Percentiles rank a stretch among this genome's conserved stretches.
Conservation (phyloP, 1,140 invertebrate genomes). For the Coptotermes formosanus region DNA sequence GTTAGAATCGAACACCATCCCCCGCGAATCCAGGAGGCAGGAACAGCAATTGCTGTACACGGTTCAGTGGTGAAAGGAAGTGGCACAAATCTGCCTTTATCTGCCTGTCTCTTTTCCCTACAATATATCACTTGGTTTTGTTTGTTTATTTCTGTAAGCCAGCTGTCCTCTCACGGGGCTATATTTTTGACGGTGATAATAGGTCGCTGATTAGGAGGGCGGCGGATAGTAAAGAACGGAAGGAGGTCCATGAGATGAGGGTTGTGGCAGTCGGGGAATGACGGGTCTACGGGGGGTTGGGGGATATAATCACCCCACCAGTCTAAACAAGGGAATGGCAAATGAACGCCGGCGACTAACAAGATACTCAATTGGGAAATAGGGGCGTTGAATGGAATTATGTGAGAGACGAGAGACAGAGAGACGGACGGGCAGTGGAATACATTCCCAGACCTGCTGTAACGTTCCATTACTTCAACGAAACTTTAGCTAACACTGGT, state of each 20-base stretch:
- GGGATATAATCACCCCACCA: neutral
- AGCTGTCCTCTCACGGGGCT: neutral
- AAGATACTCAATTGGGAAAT: conserved; percentile 1
- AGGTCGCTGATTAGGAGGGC: conserved; percentile 2
- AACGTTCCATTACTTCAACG: neutral
- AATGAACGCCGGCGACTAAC: neutral
- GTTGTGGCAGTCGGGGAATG: neutral
- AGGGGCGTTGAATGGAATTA: neutral
- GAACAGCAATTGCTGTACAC: too few relatives aligned
- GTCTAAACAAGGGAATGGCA: conserved; percentile 14
- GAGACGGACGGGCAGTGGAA: neutral
- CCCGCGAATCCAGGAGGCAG: too few relatives aligned
- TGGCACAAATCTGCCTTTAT: neutral
- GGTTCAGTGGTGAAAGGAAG: neutral
- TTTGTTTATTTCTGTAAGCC: conserved; percentile 15
- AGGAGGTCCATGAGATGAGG: neutral
- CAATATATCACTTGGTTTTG: neutral
- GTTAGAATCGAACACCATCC: too few relatives aligned
- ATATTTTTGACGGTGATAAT: neutral
- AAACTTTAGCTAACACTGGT: too few relatives aligned
- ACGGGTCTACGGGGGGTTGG: neutral
- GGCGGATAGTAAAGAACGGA: neutral
- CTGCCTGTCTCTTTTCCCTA: neutral
- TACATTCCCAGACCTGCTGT: neutral
- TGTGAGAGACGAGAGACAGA: neutral